Conservation (phyloP, 2,888 invertebrate species). For the Agonopterix arenella region DNA sequence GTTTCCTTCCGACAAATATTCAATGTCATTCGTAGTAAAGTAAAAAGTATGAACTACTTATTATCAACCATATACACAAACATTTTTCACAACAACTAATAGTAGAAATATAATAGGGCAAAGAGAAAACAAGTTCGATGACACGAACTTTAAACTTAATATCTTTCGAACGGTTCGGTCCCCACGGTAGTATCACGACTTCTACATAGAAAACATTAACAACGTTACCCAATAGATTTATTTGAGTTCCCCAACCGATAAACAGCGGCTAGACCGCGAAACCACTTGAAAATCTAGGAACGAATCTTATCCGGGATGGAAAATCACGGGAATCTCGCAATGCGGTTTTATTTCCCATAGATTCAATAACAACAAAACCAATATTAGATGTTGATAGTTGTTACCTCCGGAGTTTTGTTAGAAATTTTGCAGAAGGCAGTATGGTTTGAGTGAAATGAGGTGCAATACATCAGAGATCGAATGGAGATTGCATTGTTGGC, state of each 20-base stretch:
- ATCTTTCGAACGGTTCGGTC: conserved; percentile 40
- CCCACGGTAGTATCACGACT: conserved; percentile 61
- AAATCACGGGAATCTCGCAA: conserved; percentile 60
- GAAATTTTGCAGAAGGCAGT: conserved; percentile 27
- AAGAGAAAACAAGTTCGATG: conserved; percentile 27
- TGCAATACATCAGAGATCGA: conserved; percentile 62
- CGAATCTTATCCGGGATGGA: conserved; percentile 60
- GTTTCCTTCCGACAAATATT: no score
- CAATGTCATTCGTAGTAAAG: no score
- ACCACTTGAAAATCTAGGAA: conserved; percentile 65
- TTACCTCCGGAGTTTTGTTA: conserved; percentile 21
- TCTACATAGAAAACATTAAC: conserved; percentile 52
- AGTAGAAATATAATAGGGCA: conserved; percentile 7
- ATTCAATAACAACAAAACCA: conserved; percentile 61
- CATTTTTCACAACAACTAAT: no score
- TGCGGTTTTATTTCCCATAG: conserved; percentile 67
- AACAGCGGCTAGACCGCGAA: conserved; percentile 65
- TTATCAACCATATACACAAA: no score
- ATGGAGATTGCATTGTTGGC: conserved; percentile 64
- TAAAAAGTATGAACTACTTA: no score
- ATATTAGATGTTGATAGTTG: conserved; percentile 59
- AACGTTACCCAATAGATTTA: conserved; percentile 61
- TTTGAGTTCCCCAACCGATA: conserved; percentile 61
- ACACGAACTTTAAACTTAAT: conserved; percentile 38
- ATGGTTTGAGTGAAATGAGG: conserved; percentile 56